Conservation (phyloP, 2,797 vertebrate genomes). For the Dryobates pubescens region DNA sequence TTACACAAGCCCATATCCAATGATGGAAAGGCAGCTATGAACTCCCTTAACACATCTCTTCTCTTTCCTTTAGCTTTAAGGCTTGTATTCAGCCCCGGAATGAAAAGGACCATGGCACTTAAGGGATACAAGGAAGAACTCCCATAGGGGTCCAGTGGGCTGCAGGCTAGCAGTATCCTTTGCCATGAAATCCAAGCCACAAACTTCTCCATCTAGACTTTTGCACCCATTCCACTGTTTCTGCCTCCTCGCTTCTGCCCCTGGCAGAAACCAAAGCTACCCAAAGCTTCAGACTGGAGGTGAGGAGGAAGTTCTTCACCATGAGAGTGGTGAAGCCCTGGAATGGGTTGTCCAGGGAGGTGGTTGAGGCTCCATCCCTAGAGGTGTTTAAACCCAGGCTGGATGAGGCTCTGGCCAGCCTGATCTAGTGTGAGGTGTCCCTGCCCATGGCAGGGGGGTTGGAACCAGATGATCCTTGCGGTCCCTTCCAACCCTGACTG, state of each 20-base stretch:
- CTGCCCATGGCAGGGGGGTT: no score
- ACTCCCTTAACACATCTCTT: neutral
- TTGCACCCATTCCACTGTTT: neutral
- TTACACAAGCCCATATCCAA: neutral
- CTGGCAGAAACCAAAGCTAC: slow-evolving; percentile 19
- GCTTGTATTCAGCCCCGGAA: neutral
- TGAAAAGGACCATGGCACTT: accelerated
- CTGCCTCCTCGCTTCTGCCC: neutral
- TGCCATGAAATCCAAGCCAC: neutral
- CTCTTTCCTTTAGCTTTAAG: neutral
- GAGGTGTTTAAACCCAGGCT: no score
- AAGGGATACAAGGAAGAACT: neutral
- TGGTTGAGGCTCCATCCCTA: no score
- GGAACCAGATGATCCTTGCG: no score
- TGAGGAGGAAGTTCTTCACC: no score
- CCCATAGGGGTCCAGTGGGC: accelerated
- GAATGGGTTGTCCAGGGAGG: no score
- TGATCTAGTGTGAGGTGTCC: no score
- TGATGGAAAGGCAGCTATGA: neutral
- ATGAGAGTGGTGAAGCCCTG: no score
- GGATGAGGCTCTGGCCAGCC: no score
- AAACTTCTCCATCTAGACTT: neutral
- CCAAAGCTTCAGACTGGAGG: no score
- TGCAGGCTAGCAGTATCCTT: neutral
- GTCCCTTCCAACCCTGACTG: no score